phyloP scores from a whole-genome alignment of 2,797 vertebrate genomes.

The Phrynocephalus forsythii region DNA sequence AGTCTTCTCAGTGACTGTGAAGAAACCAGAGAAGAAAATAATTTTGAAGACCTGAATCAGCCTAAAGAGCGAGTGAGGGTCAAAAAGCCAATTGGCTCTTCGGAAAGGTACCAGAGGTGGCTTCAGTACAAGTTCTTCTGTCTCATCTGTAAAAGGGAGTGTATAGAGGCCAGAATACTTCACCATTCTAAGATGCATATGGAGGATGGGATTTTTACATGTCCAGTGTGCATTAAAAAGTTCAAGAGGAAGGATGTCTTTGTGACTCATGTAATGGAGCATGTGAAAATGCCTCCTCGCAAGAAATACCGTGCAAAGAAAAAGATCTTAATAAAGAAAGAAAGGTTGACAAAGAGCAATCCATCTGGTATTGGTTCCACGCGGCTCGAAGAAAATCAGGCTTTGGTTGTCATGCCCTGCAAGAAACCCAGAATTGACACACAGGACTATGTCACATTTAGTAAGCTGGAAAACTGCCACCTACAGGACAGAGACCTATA shows the following conservation, averaged over 20 bases:
- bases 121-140: constrained; percentile 91
- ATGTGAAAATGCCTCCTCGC: constrained; percentile 85
- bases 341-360: constrained; percentile 63
- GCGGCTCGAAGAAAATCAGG: constrained; percentile 54
- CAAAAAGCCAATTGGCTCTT: constrained; percentile 83
- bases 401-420: constrained; percentile 45
- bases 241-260: constrained; percentile 92
- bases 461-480: constrained; percentile 89
- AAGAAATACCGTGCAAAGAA: constrained; percentile 78
- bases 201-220: constrained; percentile 86
- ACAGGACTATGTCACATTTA: constrained; percentile 87
- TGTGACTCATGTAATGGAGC: constrained; percentile 90
- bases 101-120: constrained; percentile 85
- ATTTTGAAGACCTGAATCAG: constrained; percentile 73
- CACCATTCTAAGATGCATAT: constrained; percentile 96
- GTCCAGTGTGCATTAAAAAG: constrained; percentile 90
- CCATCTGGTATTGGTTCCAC: constrained; percentile 68
- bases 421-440: constrained; percentile 68
- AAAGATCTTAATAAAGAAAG: constrained; percentile 81
- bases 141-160: constrained; percentile 90
- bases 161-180: constrained; percentile 88
- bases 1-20: constrained; percentile 79
- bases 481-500: constrained; percentile 94
- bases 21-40: constrained; percentile 77
- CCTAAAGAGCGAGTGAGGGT: constrained; percentile 79